Conservation (phyloP, 2,797 vertebrate species). For the Lagorchestes hirsutus region DNA sequence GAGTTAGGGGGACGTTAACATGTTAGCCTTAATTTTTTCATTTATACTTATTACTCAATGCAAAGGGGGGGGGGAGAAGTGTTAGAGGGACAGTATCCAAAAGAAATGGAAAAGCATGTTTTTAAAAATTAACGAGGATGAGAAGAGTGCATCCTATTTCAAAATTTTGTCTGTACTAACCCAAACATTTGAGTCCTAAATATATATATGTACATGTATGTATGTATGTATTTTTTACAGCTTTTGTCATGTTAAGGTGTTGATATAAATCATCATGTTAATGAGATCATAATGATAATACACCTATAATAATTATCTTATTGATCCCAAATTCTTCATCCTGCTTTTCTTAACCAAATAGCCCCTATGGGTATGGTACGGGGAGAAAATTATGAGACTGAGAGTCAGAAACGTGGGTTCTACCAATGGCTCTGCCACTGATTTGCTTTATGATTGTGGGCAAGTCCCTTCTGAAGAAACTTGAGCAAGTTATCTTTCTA, state of each 20-base stretch:
- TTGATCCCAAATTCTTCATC: not conserved
- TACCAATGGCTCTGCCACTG: not conserved
- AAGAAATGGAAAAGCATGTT: not conserved
- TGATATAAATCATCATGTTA: not conserved
- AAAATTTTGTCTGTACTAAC: not conserved
- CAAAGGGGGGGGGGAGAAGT: not conserved
- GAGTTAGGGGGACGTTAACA: conserved; percentile 41
- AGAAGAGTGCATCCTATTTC: not conserved
- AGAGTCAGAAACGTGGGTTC: conserved; percentile 1
- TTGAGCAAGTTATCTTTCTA: not conserved
- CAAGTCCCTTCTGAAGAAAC: not conserved
- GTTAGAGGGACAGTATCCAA: not conserved
- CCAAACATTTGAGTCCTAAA: not conserved
- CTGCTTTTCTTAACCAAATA: not conserved
- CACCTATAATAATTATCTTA: not conserved
- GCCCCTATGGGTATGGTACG: not conserved
- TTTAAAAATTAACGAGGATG: not conserved
- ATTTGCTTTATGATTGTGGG: not conserved
- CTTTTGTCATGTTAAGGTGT: not conserved
- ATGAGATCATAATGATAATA: not conserved
- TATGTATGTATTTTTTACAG: not conserved
- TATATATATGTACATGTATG: not conserved
- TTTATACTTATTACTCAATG: not conserved
- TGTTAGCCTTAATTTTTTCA: not conserved
- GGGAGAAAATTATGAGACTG: not conserved